phyloP scores from a whole-genome alignment of 2,113 vertebrate genomes.

The Pandion haliaetus region DNA sequence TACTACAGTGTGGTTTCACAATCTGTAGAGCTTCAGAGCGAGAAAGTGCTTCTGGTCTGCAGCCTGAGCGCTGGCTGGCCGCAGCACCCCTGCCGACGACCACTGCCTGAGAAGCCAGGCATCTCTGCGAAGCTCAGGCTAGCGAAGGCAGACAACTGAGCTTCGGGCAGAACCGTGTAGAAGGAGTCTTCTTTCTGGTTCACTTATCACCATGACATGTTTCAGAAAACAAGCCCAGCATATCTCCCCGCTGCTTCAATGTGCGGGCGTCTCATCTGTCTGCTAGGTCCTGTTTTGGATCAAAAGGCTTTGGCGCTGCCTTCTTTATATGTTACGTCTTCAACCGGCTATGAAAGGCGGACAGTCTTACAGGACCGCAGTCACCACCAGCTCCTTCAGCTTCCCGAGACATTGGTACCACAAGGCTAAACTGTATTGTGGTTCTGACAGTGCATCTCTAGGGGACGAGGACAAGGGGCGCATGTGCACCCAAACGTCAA shows the following conservation, averaged over 20 bases:
- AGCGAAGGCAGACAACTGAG: not conserved
- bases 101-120: rapidly evolving
- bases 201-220: not conserved
- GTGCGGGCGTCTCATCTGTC: not conserved
- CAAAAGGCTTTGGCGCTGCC: not conserved
- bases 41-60: not conserved
- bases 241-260: not conserved
- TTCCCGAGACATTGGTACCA: not conserved
- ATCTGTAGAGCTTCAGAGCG: not conserved
- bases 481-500: not conserved
- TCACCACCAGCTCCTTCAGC: not conserved
- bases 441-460: not conserved
- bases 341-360: rapidly evolving
- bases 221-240: not conserved
- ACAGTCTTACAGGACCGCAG: not conserved
- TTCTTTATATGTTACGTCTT: not conserved
- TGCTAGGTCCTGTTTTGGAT: not conserved
- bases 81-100: not conserved
- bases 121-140: not conserved
- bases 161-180: rapidly evolving
- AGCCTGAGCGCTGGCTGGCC: not conserved
- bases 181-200: not conserved
- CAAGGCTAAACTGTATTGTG: rapidly evolving
- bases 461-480: rapidly evolving
- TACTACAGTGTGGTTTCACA: not conserved